Conservation (phyloP, 2,888 invertebrate species). For the Perizoma flavofasciatum region DNA sequence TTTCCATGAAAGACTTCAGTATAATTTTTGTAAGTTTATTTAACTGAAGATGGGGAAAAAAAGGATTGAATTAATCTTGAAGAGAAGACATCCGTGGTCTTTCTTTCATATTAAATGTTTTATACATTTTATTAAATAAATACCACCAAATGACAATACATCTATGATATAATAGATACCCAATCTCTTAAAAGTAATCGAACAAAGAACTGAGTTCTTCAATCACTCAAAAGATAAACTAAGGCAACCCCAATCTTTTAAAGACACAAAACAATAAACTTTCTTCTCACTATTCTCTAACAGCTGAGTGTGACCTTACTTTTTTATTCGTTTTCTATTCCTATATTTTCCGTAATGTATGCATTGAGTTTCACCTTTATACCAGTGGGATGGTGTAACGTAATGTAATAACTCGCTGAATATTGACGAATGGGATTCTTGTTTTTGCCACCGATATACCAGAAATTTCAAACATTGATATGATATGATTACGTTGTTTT, state of each 20-base stretch:
- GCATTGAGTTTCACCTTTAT: conserved; percentile 27
- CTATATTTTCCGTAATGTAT: conserved; percentile 26
- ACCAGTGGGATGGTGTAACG: conserved; percentile 27
- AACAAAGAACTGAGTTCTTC: conserved; percentile 17
- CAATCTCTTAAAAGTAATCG: background rate
- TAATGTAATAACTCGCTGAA: conserved; percentile 34
- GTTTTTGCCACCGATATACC: conserved; percentile 18
- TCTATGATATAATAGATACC: background rate
- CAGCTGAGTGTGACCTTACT: conserved; percentile 20
- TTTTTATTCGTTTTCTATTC: conserved; percentile 31
- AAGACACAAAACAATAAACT: conserved; percentile 18
- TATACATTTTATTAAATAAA: background rate
- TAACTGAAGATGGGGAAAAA: too few relatives aligned
- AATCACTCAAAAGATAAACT: conserved; percentile 23
- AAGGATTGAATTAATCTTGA: too few relatives aligned
- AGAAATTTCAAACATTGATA: conserved; percentile 14
- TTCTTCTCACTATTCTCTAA: conserved; percentile 11
- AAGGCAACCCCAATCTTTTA: conserved; percentile 13
- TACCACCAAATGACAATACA: conserved; percentile 2
- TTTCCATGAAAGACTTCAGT: too few relatives aligned
- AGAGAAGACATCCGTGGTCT: too few relatives aligned
- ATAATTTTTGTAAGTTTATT: too few relatives aligned
- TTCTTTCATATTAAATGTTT: too few relatives aligned
- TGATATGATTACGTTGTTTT: background rate
- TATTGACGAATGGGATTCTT: conserved; percentile 29